Conservation (phyloP, 2,113 vertebrate species). For the Corydoras maculifer region DNA sequence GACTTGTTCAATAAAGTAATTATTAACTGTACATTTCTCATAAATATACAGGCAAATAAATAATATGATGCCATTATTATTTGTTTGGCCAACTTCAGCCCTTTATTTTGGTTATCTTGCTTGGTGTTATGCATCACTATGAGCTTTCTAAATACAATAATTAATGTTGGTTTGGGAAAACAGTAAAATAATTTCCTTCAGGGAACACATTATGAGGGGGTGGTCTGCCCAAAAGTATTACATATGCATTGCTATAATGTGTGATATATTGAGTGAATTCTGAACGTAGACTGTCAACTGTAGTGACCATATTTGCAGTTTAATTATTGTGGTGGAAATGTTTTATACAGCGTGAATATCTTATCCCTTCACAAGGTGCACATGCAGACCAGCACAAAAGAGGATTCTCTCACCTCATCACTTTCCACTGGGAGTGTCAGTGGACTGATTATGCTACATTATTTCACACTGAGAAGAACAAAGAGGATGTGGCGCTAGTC, state of each 20-base stretch:
- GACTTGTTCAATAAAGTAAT: too few species aligned
- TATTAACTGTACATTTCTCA: too few species aligned
- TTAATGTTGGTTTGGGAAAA: too few species aligned
- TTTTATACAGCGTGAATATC: conserved; percentile 40
- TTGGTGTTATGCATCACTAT: too few species aligned
- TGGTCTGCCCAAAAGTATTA: neutral
- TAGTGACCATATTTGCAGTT: conserved; percentile 28
- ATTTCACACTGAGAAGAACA: conserved; percentile 31
- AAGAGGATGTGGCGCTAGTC: conserved; percentile 20
- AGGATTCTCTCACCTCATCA: conserved; percentile 29
- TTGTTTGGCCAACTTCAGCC: too few species aligned
- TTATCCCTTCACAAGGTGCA: conserved; percentile 24
- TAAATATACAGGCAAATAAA: too few species aligned
- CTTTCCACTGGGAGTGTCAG: conserved; percentile 29
- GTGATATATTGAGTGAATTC: conserved; percentile 12
- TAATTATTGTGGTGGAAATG: conserved; percentile 32
- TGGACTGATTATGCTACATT: conserved; percentile 34
- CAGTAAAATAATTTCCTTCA: too few species aligned
- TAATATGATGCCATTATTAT: too few species aligned
- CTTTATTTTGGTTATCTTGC: too few species aligned
- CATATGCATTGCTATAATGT: neutral
- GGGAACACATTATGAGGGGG: too few species aligned
- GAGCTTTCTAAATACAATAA: too few species aligned
- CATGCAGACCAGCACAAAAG: conserved; percentile 30
- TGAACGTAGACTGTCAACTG: conserved; percentile 20